A percentile compares a stretch with the other conserved stretches of the same genome.
phyloP scores from a whole-genome alignment of 2,888 invertebrate species.

The Tenodera sinensis region DNA sequence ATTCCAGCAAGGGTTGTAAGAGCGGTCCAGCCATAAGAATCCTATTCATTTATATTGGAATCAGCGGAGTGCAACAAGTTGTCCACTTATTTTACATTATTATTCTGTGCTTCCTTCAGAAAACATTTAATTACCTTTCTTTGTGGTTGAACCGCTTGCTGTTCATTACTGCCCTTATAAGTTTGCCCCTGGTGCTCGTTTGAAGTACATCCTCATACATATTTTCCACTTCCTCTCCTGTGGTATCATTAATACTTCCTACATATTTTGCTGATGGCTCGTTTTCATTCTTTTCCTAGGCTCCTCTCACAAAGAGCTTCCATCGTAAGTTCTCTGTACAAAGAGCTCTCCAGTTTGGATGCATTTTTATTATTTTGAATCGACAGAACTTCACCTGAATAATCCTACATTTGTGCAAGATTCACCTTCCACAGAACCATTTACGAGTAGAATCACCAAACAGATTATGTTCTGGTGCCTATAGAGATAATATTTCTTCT shows the following conservation, averaged over 20 bases:
- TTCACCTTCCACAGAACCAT: not conserved
- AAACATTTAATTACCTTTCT: conserved; percentile 19
- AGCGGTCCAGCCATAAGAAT: conserved; percentile 74
- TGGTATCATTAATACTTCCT: not conserved
- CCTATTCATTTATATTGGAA: conserved; percentile 52
- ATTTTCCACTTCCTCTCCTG: conserved; percentile 39
- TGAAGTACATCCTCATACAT: conserved; percentile 39
- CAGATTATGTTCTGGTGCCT: no score
- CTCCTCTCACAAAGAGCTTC: conserved; percentile 40
- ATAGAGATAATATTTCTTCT: no score
- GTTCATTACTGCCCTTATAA: not conserved
- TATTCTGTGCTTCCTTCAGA: conserved; percentile 45
- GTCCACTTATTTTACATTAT: conserved; percentile 42
- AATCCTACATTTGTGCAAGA: not conserved
- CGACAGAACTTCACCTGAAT: not conserved
- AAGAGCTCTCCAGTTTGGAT: conserved; percentile 33
- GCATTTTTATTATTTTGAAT: conserved; percentile 18
- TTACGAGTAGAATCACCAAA: not conserved
- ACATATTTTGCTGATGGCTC: not conserved
- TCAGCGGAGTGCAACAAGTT: conserved; percentile 30
- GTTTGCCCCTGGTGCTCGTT: not conserved
- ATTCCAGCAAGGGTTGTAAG: conserved; percentile 74
- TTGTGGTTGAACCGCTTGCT: not conserved
- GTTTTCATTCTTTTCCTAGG: not conserved
- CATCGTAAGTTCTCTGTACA: conserved; percentile 36